Evolutionary conservation across 2,113 vertebrate species (phyloP).

Genomic region (Rhinopomastus cyanomelas): DNA sequence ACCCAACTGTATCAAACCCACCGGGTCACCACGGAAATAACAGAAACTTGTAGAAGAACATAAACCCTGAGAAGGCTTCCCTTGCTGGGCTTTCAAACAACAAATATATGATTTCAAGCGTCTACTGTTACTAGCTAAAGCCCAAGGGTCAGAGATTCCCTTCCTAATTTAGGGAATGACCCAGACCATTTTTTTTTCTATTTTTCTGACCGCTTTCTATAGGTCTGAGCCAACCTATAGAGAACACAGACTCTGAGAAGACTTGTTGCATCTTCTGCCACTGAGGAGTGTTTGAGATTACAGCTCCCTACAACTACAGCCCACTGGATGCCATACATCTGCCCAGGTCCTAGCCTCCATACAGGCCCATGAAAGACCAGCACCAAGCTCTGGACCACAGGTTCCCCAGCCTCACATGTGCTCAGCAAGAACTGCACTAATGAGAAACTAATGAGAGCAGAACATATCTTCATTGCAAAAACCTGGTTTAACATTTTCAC

Average conservation of each 20-base stretch:
- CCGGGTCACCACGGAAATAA: background rate
- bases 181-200: too few relatives aligned
- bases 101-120: background rate
- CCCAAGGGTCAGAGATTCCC: background rate
- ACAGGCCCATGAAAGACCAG: background rate
- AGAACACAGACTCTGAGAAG: background rate
- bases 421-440: background rate
- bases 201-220: too few relatives aligned
- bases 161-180: background rate
- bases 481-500: background rate
- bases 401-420: background rate
- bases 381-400: background rate
- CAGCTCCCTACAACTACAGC: background rate
- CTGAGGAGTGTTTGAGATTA: background rate
- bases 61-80: background rate
- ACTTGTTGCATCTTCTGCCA: background rate
- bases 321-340: background rate
- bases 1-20: too few relatives aligned
- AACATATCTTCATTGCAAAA: background rate
- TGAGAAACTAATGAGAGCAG: background rate
- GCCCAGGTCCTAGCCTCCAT: background rate
- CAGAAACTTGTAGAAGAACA: background rate
- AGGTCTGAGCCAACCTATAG: rapidly evolving
- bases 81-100: background rate
- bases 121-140: background rate